Evolutionary conservation across 2,113 vertebrate species (phyloP).

Genomic region (Emydura subglobosa): DNA sequence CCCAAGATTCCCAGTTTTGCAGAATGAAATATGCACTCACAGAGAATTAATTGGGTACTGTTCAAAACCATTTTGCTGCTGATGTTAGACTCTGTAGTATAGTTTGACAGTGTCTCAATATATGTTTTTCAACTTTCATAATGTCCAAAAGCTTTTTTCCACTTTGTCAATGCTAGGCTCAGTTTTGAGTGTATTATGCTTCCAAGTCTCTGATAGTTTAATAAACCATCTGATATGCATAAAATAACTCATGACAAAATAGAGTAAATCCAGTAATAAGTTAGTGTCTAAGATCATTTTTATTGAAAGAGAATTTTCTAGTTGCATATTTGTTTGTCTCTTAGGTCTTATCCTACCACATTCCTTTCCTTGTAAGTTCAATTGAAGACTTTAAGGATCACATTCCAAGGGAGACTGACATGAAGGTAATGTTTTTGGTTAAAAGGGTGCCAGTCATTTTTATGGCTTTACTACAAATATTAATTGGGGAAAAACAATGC

Average conservation of each 20-base stretch:
- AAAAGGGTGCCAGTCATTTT: not conserved
- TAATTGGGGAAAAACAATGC: not conserved
- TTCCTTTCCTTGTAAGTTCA: conserved; percentile 99
- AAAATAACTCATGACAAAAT: not conserved
- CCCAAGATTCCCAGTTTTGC: not conserved
- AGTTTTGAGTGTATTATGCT: not conserved
- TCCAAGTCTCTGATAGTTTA: not conserved
- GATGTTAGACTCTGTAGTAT: not conserved
- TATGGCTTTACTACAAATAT: not conserved
- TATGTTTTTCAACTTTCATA: not conserved
- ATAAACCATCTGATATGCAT: not conserved
- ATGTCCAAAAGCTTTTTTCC: conserved; percentile 30
- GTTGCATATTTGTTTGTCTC: conserved; percentile 27
- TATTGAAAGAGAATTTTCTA: not conserved
- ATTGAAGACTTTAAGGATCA: conserved; percentile 99
- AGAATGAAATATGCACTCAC: not conserved
- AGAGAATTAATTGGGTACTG: not conserved
- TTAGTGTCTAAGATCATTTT: not conserved
- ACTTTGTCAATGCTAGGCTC: not conserved
- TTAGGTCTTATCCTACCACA: conserved; percentile 97
- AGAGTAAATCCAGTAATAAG: not conserved
- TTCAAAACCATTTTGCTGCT: not conserved
- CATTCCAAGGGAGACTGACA: conserved; percentile 99
- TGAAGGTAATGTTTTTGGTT: conserved; percentile 89
- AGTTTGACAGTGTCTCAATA: not conserved